phyloP scores from a whole-genome alignment of 2,113 vertebrate genomes.

The Isichthys henryi region DNA sequence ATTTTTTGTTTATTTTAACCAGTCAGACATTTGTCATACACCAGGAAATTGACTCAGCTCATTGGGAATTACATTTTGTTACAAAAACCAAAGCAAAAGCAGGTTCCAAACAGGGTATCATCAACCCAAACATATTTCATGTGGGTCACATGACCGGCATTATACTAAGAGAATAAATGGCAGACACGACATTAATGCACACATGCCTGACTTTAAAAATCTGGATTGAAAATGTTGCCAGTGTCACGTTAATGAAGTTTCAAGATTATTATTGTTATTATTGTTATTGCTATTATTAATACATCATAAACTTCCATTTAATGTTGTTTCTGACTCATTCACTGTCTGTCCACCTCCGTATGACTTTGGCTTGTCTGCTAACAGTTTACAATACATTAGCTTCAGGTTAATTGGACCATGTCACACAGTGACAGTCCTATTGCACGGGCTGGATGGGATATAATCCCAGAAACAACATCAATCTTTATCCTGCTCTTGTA shows the following conservation, averaged over 20 bases:
- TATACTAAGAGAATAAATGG: no score
- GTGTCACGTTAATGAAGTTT: background rate
- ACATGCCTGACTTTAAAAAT: no score
- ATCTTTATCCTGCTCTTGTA: background rate
- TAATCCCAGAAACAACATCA: background rate
- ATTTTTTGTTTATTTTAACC: no score
- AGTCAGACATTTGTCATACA: no score
- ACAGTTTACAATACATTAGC: background rate
- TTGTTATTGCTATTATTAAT: background rate
- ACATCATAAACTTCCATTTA: background rate
- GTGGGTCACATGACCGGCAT: no score
- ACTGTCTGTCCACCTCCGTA: background rate
- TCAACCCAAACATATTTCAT: no score
- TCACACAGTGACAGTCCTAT: background rate
- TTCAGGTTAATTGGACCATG: background rate
- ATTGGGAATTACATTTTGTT: no score
- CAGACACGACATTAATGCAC: no score
- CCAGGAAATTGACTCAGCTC: no score
- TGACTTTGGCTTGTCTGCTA: background rate
- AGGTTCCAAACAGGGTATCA: no score
- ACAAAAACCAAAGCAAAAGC: no score
- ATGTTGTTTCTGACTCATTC: background rate
- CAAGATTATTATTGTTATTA: background rate
- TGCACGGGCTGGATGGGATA: background rate
- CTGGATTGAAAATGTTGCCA: background rate